A percentile compares a stretch with the other conserved stretches of the same genome.
These are phyloP conservation scores for Macrostomum lignano DNA, from an alignment of 1,140 invertebrate species.

Conservation along the genomic window DNA sequence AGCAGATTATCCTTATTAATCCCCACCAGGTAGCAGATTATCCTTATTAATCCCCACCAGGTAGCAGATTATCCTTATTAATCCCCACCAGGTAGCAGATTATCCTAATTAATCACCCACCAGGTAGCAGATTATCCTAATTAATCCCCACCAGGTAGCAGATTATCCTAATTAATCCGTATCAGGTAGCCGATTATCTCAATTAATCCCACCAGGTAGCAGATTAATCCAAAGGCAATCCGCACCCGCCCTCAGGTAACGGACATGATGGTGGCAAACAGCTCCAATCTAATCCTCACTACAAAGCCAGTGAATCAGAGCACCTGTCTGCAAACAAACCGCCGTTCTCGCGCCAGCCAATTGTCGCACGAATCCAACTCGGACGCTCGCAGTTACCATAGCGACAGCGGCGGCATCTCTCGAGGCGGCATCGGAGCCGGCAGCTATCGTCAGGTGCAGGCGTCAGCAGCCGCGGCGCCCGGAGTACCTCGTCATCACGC, in stretches of 20 bases:
- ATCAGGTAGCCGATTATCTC: neutral
- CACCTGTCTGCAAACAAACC: slow-evolving; percentile 8
- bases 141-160: slow-evolving; percentile 6
- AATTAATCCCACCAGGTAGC: slow-evolving; percentile 30
- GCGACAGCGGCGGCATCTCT: no score
- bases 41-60: neutral
- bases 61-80: neutral
- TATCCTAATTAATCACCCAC: neutral
- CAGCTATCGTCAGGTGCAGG: no score
- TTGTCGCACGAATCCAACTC: neutral
- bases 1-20: neutral
- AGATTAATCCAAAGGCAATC: no score
- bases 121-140: no score
- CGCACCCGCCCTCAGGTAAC: slow-evolving; percentile 84
- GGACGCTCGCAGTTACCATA: no score
- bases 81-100: neutral
- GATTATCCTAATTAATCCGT: neutral
- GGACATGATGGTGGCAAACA: slow-evolving; percentile 99
- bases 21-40: neutral
- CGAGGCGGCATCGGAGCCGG: no score
- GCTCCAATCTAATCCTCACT: slow-evolving; percentile 88
- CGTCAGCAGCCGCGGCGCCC: no score
- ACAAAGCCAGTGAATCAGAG: slow-evolving; percentile 32
- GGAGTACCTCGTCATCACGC: no score
- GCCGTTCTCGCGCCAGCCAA: neutral